Percentiles rank a stretch among this genome's conserved stretches.
Conservation (phyloP, 2,797 vertebrate species). For the Pteropus rufus region DNA sequence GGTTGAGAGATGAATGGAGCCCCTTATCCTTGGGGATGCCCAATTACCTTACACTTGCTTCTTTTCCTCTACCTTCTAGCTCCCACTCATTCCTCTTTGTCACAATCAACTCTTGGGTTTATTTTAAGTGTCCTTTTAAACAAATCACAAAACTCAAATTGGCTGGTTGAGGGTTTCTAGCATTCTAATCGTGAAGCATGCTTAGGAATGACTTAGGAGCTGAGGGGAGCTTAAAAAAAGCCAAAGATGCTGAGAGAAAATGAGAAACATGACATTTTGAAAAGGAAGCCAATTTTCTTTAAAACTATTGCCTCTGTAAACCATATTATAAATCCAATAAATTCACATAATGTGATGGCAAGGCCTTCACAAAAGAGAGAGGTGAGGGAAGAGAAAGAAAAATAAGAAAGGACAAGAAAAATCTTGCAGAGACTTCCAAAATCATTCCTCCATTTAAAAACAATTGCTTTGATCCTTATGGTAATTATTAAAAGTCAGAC, state of each 20-base stretch:
- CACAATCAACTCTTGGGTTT: slow-evolving; percentile 74
- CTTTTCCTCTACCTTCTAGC: slow-evolving; percentile 12
- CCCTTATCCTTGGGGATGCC: not conserved
- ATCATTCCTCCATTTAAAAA: slow-evolving; percentile 24
- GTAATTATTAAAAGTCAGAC: not conserved
- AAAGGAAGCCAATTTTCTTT: slow-evolving; percentile 85
- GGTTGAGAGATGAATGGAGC: not conserved
- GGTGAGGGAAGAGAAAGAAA: not conserved
- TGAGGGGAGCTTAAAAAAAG: slow-evolving; percentile 79
- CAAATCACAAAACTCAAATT: slow-evolving; percentile 80
- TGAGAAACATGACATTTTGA: slow-evolving; percentile 87
- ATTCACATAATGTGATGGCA: slow-evolving; percentile 80
- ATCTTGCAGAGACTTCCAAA: slow-evolving; percentile 23
- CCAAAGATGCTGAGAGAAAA: slow-evolving; percentile 79
- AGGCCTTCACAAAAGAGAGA: slow-evolving; percentile 75
- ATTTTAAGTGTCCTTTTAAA: slow-evolving; percentile 80
- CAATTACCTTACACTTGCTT: not conserved
- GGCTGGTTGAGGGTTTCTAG: slow-evolving; percentile 80
- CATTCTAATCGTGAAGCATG: slow-evolving; percentile 82
- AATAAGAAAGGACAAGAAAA: not conserved
- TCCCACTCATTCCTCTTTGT: slow-evolving; percentile 59
- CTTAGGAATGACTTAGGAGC: slow-evolving; percentile 83
- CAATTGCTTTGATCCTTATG: not conserved
- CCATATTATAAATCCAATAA: slow-evolving; percentile 82
- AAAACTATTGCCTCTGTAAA: slow-evolving; percentile 85